phyloP scores from a whole-genome alignment of 2,113 vertebrate genomes.

The Lophius piscatorius region DNA sequence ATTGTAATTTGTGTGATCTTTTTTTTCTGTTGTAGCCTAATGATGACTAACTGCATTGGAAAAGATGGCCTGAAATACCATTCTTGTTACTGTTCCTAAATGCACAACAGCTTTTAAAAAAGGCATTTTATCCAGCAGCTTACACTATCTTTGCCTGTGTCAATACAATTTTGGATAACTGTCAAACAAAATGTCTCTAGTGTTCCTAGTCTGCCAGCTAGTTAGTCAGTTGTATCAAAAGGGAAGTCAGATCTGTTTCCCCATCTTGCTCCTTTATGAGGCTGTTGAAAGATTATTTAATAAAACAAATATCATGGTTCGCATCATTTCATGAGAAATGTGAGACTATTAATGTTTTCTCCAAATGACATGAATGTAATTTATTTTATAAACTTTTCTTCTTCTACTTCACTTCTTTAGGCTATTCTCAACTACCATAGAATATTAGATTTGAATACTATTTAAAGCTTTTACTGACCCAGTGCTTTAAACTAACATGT shows the following conservation, averaged over 20 bases:
- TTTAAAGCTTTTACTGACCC: no score
- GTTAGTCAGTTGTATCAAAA: constrained; percentile 33
- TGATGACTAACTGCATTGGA: constrained; percentile 29
- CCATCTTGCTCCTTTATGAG: constrained; percentile 4
- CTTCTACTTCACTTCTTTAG: no score
- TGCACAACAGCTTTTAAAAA: constrained; percentile 45
- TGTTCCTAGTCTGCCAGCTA: constrained; percentile 40
- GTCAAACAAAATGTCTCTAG: constrained; percentile 45
- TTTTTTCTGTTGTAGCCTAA: not conserved
- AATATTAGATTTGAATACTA: no score
- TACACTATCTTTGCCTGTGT: constrained; percentile 42
- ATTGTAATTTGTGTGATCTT: not conserved
- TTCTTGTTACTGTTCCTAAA: constrained; percentile 56
- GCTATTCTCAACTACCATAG: no score
- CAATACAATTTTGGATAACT: constrained; percentile 42
- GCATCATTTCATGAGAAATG: no score
- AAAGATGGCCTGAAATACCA: constrained; percentile 39
- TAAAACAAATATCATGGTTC: no score
- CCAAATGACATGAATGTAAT: no score
- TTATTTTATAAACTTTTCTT: no score
- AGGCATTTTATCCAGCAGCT: constrained; percentile 42
- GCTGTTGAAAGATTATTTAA: no score
- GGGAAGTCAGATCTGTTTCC: constrained; percentile 17
- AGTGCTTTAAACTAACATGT: no score
- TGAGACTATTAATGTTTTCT: no score